These are phyloP conservation scores for Gulo gulo DNA, from an alignment of 2,113 vertebrate genomes.

Conservation along the genomic window DNA sequence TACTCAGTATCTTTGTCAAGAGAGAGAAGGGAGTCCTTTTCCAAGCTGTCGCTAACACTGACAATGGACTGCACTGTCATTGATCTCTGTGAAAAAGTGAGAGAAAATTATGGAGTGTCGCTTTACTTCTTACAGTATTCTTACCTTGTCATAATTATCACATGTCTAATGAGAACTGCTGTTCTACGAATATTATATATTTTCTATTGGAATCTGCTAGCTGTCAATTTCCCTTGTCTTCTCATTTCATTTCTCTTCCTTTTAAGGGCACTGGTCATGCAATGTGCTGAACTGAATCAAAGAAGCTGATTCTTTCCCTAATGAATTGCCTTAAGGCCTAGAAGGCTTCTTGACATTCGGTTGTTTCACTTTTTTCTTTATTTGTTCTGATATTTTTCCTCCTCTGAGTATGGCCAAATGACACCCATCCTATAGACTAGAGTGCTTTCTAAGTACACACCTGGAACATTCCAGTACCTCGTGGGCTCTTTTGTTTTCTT, in stretches of 20 bases:
- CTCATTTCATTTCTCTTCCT: constrained; percentile 53
- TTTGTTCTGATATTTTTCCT: constrained; percentile 65
- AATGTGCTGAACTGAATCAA: constrained; percentile 56
- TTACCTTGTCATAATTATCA: constrained; percentile 56
- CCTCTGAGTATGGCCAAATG: constrained; percentile 65
- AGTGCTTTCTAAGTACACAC: neutral
- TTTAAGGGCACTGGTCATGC: constrained; percentile 55
- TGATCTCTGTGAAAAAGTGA: constrained; percentile 27
- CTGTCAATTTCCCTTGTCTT: constrained; percentile 28
- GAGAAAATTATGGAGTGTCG: neutral
- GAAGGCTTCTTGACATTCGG: neutral
- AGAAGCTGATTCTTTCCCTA: constrained; percentile 62
- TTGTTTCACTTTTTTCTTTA: neutral
- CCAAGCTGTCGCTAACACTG: neutral
- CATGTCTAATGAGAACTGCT: neutral
- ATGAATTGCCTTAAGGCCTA: constrained; percentile 18
- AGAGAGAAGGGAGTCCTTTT: neutral
- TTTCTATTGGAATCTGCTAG: neutral
- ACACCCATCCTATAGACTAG: neutral
- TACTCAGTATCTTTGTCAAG: neutral
- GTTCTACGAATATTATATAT: neutral
- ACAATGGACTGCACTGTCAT: neutral
- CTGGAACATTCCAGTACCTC: neutral
- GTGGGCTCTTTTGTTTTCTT: constrained; percentile 69
- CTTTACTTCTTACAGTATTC: constrained; percentile 34